phyloP scores from a whole-genome alignment of 2,888 invertebrate genomes.

The Apotomis capreana region DNA sequence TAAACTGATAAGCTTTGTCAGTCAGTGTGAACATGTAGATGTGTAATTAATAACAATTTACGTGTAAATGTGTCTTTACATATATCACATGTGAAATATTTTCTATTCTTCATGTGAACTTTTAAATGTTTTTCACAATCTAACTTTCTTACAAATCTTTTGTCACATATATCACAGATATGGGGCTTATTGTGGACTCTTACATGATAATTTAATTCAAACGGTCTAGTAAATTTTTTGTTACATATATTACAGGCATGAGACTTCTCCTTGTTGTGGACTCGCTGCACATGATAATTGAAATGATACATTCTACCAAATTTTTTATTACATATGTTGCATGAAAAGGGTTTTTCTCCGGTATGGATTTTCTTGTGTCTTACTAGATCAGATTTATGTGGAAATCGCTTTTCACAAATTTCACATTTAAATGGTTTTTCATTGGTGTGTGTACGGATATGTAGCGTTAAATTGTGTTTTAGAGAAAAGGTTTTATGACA shows the following conservation, averaged over 20 bases:
- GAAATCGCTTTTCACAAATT: conserved; percentile 9
- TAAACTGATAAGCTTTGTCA: too few species aligned
- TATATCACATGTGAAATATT: conserved; percentile 4
- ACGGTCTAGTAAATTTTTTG: conserved; percentile 2
- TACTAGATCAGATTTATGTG: neutral
- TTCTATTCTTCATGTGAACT: conserved; percentile 4
- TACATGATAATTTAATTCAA: conserved; percentile 7
- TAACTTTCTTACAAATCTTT: neutral
- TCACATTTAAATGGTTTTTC: conserved; percentile 10
- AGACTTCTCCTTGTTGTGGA: conserved; percentile 8
- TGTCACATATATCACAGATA: conserved; percentile 22
- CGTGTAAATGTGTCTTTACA: neutral
- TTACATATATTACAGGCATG: conserved; percentile 20
- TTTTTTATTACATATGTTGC: conserved; percentile 31
- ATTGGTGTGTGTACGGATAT: conserved; percentile 15
- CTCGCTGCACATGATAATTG: neutral
- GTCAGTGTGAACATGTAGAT: neutral
- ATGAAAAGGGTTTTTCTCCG: conserved; percentile 41
- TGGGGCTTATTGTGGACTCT: conserved; percentile 13
- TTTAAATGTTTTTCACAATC: conserved; percentile 16
- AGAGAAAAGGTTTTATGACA: conserved; percentile 13
- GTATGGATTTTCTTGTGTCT: conserved; percentile 19
- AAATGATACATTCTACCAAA: conserved; percentile 14
- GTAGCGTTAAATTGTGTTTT: conserved; percentile 16
- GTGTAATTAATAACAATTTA: neutral